Evolutionary conservation across 1,140 invertebrate species (phyloP), one percentile per base, ranked within the genome.

Genomic region (Trigoniulus corallinus): DNA sequence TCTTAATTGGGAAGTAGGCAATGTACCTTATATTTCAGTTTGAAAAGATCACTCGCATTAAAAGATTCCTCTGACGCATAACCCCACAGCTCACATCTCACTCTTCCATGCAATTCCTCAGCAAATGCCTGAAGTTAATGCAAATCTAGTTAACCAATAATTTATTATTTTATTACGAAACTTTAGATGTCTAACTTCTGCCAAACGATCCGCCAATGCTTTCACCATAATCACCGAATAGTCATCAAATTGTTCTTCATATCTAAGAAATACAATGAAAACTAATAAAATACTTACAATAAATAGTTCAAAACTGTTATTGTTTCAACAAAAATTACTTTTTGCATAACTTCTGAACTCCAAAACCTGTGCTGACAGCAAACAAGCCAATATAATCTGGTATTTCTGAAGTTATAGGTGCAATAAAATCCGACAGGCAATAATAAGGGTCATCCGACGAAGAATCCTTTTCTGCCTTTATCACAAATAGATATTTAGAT

Each of bases 221-320:
- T 78, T 79, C 1, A 74, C 66, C 76, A 79, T 74, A 26, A 78
- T 78, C 26, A 66, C 62, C 52, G 61, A 70, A 62, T 76, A 79
- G 54, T 77, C 76, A 65, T 78, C 76, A 57, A 64, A 59, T 18
- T 73, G 59, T 25, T 62, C 54, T 56, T 72, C 64, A 62, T 62
- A 74, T 52, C 64, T 29, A 20, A 18, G 66, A 37, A 24, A 52
- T 12, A 21, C 3, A 7, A 37, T 26, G 18, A 49, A 41, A 40
- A 34, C 39, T n/a, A n/a, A 3, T 24, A 23, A 40, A 24, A 18
- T 3, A 40, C 15, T 4, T 41, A 42, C 13, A 39, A 21, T 27
- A 25, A 43, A 1, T 3, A 2, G 20, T 15, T 34, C 37, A 12
- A 13, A 20, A 4, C 3, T 44, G 10, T 25, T 24, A 24, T 52